Evolutionary conservation across 2,797 vertebrate species (phyloP).

Genomic region (Tadarida brasiliensis): DNA sequence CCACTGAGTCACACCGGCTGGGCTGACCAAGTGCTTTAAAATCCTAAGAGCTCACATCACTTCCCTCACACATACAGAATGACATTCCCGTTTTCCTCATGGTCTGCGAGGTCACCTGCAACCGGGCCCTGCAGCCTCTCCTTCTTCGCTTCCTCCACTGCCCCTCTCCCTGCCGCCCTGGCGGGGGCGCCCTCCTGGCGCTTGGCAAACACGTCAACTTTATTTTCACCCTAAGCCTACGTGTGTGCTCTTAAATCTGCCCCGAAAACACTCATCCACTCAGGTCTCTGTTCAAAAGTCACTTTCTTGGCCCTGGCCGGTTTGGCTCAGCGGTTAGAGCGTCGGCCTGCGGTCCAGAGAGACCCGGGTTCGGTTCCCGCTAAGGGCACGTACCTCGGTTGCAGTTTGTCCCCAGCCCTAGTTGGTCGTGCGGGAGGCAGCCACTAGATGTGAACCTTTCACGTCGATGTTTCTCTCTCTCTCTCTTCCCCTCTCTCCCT

Average conservation of each 20-base stretch:
- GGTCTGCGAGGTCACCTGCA: rapidly evolving
- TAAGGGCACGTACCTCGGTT: too few species aligned
- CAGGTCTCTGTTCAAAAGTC: not conserved
- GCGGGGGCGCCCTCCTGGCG: rapidly evolving
- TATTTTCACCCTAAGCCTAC: not conserved
- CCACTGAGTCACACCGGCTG: too few species aligned
- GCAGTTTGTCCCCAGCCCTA: too few species aligned
- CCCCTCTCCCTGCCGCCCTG: rapidly evolving
- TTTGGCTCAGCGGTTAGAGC: too few species aligned
- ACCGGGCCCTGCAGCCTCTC: not conserved
- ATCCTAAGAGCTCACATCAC: not conserved
- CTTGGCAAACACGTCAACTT: not conserved
- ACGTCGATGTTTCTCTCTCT: too few species aligned
- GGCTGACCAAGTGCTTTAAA: not conserved
- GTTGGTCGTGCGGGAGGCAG: too few species aligned
- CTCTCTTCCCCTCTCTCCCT: too few species aligned
- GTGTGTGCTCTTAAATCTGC: rapidly evolving
- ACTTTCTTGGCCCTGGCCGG: too few species aligned
- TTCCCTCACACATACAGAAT: too few species aligned
- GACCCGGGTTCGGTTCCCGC: too few species aligned
- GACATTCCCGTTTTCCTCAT: rapidly evolving
- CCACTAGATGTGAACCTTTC: too few species aligned
- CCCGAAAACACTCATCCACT: not conserved
- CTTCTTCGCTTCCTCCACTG: rapidly evolving
- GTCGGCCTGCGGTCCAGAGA: too few species aligned